Evolutionary conservation across 2,113 vertebrate genomes (phyloP).

Genomic region (Cochlearius cochlearius): DNA sequence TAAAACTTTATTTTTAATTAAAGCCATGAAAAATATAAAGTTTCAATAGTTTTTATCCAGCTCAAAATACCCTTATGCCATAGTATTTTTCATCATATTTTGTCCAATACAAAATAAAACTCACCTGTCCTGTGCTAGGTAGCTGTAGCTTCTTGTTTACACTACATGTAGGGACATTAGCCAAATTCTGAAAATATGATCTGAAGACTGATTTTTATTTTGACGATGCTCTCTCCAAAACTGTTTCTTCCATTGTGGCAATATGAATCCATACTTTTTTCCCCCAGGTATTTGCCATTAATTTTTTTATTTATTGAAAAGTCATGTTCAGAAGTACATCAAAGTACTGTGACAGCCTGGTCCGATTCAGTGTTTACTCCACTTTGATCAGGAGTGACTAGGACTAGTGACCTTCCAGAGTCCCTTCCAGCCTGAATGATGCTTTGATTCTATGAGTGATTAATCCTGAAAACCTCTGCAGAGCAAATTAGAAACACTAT

Average conservation of each 20-base stretch:
- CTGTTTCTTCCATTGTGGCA: background rate
- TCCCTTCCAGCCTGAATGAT: background rate
- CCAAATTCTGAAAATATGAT: background rate
- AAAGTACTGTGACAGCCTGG: background rate
- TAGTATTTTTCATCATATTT: background rate
- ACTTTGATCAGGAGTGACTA: background rate
- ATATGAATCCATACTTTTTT: background rate
- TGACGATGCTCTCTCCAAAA: background rate
- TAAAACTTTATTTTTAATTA: background rate
- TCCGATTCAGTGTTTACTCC: background rate
- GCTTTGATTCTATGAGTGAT: background rate
- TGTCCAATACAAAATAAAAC: background rate
- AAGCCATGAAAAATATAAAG: background rate
- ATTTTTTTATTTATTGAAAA: background rate
- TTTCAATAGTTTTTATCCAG: background rate
- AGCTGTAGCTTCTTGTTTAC: background rate
- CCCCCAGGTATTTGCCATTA: fast-evolving
- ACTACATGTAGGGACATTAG: background rate
- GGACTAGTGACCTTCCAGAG: background rate
- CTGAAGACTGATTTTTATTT: background rate
- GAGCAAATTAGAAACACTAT: background rate
- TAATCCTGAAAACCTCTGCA: background rate
- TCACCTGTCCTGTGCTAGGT: background rate
- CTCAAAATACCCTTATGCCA: background rate
- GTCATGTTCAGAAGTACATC: background rate